phyloP scores from a whole-genome alignment of 2,888 invertebrate genomes.

The Arrhopalites spinosus region DNA sequence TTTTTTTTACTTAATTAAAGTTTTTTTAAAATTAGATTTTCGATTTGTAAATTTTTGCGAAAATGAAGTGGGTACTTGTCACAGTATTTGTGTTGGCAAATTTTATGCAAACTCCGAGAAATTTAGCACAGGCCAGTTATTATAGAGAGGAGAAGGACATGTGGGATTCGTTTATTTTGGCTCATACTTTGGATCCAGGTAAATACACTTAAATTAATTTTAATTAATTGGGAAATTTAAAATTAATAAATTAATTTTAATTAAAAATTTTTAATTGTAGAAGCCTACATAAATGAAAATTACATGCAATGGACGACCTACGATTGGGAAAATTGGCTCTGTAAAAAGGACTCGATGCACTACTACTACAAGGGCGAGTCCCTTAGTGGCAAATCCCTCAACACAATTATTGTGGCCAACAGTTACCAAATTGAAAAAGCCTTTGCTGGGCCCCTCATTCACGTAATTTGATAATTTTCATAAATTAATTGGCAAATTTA shows the following conservation, averaged over 20 bases:
- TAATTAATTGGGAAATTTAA: background rate
- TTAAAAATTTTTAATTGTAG: background rate
- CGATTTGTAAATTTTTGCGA: too few species aligned
- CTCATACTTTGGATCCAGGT: conserved; percentile 35
- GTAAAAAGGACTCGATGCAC: too few species aligned
- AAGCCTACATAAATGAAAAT: background rate
- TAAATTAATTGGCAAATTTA: background rate
- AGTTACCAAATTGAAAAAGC: conserved; percentile 3
- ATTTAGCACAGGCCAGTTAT: too few species aligned
- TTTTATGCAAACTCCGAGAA: background rate
- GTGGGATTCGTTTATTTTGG: conserved; percentile 29
- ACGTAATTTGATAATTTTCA: background rate
- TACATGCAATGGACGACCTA: background rate
- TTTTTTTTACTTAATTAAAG: too few species aligned
- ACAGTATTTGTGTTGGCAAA: background rate
- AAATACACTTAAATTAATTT: background rate
- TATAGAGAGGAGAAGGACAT: background rate
- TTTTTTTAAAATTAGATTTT: too few species aligned
- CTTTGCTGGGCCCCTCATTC: background rate
- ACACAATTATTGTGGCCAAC: conserved; percentile 17
- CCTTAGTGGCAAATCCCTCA: background rate
- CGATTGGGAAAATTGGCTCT: too few species aligned
- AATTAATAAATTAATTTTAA: background rate
- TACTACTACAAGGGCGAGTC: conserved; percentile 14
- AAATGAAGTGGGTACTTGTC: too few species aligned